phyloP scores from a whole-genome alignment of 2,797 vertebrate genomes.

The Eulemur rubriventer region DNA sequence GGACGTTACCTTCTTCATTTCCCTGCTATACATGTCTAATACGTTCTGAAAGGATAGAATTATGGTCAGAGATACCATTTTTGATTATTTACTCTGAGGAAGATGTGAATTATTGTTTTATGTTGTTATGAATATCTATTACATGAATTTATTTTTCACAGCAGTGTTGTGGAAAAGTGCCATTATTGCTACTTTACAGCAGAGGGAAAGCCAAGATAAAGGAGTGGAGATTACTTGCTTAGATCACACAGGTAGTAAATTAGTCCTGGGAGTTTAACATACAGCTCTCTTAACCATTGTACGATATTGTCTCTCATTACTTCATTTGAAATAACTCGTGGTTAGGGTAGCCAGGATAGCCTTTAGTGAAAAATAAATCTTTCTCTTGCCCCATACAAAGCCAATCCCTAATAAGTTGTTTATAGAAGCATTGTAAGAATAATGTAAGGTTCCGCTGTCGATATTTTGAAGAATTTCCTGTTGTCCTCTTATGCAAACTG shows the following conservation, averaged over 20 bases:
- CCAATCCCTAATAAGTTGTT: background rate
- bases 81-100: background rate
- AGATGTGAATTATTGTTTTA: background rate
- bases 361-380: background rate
- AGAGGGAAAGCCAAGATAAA: background rate
- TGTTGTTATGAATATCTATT: background rate
- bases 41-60: background rate
- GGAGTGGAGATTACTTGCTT: background rate
- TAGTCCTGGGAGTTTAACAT: background rate
- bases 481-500: background rate
- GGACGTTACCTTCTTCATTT: background rate
- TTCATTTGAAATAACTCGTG: background rate
- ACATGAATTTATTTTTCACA: background rate
- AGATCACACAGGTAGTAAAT: background rate
- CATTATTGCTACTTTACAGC: background rate
- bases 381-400: background rate
- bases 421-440: background rate
- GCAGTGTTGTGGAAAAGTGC: background rate
- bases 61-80: background rate
- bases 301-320: background rate
- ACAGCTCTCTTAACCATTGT: background rate
- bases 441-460: background rate
- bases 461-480: background rate
- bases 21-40: background rate
- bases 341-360: background rate